Base-by-base conservation (phyloP, 2,797 vertebrate species). In the Eurystomus glaucurus region DNA sequence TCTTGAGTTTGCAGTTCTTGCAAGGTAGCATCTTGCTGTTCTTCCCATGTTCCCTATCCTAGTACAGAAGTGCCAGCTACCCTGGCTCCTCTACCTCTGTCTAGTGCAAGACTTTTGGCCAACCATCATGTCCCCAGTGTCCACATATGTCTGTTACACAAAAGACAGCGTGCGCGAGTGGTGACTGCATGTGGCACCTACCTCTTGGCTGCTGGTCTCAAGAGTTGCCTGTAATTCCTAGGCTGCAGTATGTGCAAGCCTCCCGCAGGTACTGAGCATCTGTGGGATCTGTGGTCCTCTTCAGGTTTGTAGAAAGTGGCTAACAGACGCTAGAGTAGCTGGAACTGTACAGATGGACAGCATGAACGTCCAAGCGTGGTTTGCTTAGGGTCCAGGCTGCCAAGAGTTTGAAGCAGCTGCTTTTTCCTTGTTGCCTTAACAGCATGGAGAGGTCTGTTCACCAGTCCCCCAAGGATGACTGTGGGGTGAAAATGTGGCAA, bases 101-200 rank as follows among this genome's bases (percentile, higher is more conserved):
- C 25, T 1, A 0, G 35, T 55, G 18, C 25, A 39, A 37, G 35
- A 60, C 26, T 6, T 80, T 31, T 13, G 46, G 50, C 28, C 41
- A 31, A 2, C 43, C 12, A 37, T 57, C 3, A 1, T 18, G 25
- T 69, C 37, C 14, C 11, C 23, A 6, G 2, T 18, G 25, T 64
- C n/a, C 20, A 17, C 23, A 6, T 11, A 6, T 3, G 11, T 18
- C 31, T n/a, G 31, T 31, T 62, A 29, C 12, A 11, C 43, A 7
- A 31, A 57, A 52, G 45, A 11, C 8, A 17, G 37, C 1, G 1
- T 16, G 14, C 0, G 3, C 16, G 28, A 43, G 39, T 31, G 29
- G 45, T 37, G 39, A 10, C 31, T 43, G 41, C 39, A 46, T 17
- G 15, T n/a, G 65, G 26, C 64, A 54, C 58, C 57, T 21, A 5